Evolutionary conservation across 2,797 vertebrate genomes (phyloP).

Genomic region (Typhlichthys eigenmanni): DNA sequence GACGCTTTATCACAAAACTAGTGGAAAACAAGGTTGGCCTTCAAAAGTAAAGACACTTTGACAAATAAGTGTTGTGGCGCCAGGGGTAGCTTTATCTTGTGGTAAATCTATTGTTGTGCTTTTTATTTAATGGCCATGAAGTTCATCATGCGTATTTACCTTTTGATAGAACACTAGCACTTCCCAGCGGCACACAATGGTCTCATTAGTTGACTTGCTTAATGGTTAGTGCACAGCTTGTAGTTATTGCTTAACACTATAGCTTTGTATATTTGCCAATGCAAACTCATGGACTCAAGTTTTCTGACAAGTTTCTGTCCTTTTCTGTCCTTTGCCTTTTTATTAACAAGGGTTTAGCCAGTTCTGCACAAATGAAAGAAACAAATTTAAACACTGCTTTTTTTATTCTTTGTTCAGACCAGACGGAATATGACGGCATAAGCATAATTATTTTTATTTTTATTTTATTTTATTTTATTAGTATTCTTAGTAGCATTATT

Average conservation of each 20-base stretch:
- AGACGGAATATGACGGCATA: no score
- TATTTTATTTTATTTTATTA: no score
- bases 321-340: slow-evolving; percentile 26
- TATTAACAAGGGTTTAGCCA: slow-evolving; percentile 10
- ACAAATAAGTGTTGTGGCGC: slow-evolving; percentile 41
- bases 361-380: slow-evolving; percentile 28
- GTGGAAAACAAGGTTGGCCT: slow-evolving; percentile 13
- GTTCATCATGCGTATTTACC: slow-evolving; percentile 7
- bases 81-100: slow-evolving; percentile 35
- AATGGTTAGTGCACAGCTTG: not conserved
- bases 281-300: no score
- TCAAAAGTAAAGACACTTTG: slow-evolving; percentile 34
- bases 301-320: not conserved
- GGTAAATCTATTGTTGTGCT: slow-evolving; percentile 20
- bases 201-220: not conserved
- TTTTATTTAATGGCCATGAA: slow-evolving; percentile 29
- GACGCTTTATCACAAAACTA: slow-evolving; percentile 18
- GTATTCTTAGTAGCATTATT: no score
- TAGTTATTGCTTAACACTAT: slow-evolving; percentile 11
- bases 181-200: slow-evolving; percentile 1
- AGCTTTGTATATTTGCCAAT: not conserved
- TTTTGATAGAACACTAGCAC: slow-evolving; percentile 8
- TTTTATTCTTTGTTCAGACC: not conserved
- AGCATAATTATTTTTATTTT: no score
- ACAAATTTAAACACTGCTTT: slow-evolving; percentile 4